Percentiles rank a stretch among this genome's conserved stretches.
Evolutionary conservation across 2,113 vertebrate species (phyloP).

Genomic region (Epinephelus cyanopodus): DNA sequence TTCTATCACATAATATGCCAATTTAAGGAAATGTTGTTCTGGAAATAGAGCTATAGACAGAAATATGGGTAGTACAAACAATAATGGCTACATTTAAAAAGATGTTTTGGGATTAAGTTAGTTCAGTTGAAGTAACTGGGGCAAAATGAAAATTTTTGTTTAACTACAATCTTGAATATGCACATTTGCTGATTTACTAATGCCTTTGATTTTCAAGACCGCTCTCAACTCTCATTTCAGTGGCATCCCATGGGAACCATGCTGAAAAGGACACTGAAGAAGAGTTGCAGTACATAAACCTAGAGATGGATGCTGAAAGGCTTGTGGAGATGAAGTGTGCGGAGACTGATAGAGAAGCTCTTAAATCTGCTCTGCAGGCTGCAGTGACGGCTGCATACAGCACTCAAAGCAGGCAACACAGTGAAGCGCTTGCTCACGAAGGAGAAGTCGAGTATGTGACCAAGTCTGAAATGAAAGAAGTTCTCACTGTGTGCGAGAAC

Average conservation of each 20-base stretch:
- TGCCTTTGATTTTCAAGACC: background rate
- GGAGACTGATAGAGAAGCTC: conserved; percentile 83
- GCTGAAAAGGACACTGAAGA: conserved; percentile 81
- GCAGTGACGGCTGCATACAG: conserved; percentile 76
- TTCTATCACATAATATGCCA: background rate
- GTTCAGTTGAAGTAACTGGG: background rate
- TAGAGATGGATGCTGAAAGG: conserved; percentile 82
- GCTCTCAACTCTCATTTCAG: conserved; percentile 54
- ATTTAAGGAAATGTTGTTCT: background rate
- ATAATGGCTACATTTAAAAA: background rate
- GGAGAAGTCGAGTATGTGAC: conserved; percentile 85
- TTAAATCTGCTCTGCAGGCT: conserved; percentile 83
- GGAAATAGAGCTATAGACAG: background rate
- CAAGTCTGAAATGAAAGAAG: conserved; percentile 90
- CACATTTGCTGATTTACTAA: background rate
- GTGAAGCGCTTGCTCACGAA: conserved; percentile 65
- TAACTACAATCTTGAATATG: background rate
- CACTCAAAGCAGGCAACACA: conserved; percentile 67
- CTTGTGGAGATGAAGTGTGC: conserved; percentile 81
- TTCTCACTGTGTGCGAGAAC: conserved; percentile 92
- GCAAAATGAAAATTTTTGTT: background rate
- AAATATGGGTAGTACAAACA: background rate
- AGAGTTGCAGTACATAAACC: conserved; percentile 78
- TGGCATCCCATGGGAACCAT: conserved; percentile 72
- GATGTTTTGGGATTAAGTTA: background rate